phyloP scores from a whole-genome alignment of 2,113 vertebrate species.

The Apaloderma vittatum region DNA sequence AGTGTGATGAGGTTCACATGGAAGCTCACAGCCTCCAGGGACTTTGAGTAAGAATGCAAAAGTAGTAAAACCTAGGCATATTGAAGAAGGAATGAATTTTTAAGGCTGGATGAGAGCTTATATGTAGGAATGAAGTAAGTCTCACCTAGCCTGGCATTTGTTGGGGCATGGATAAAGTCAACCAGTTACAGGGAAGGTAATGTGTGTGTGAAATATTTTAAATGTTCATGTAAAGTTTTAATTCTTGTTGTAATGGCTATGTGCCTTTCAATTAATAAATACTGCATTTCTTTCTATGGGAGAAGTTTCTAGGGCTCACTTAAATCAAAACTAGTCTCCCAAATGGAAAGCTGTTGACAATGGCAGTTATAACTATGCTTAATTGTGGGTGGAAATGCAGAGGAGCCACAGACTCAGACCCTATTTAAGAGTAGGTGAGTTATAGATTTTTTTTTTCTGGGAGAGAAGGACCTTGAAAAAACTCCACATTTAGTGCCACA shows the following conservation, averaged over 20 bases:
- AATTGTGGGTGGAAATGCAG: not conserved
- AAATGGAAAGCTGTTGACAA: not conserved
- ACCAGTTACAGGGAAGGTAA: not conserved
- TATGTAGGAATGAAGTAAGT: not conserved
- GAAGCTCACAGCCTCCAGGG: not conserved
- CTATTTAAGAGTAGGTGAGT: not conserved
- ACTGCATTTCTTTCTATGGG: not conserved
- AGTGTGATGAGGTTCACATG: not conserved
- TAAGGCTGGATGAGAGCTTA: not conserved
- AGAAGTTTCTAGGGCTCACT: accelerated
- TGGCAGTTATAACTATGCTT: not conserved
- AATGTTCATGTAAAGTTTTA: not conserved
- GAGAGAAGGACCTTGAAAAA: not conserved
- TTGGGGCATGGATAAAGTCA: not conserved
- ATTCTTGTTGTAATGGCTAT: not conserved
- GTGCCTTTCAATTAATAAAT: not conserved
- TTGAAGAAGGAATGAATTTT: not conserved
- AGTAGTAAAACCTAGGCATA: not conserved
- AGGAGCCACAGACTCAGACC: not conserved
- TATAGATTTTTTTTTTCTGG: not conserved
- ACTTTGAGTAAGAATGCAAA: not conserved
- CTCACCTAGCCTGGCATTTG: not conserved
- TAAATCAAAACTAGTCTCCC: not conserved
- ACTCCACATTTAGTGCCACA: not conserved
- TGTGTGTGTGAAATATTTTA: not conserved